Evolutionary conservation across 2,888 invertebrate genomes (phyloP), one percentile per base, ranked within the genome.

Genomic region (Pammene aurita): DNA sequence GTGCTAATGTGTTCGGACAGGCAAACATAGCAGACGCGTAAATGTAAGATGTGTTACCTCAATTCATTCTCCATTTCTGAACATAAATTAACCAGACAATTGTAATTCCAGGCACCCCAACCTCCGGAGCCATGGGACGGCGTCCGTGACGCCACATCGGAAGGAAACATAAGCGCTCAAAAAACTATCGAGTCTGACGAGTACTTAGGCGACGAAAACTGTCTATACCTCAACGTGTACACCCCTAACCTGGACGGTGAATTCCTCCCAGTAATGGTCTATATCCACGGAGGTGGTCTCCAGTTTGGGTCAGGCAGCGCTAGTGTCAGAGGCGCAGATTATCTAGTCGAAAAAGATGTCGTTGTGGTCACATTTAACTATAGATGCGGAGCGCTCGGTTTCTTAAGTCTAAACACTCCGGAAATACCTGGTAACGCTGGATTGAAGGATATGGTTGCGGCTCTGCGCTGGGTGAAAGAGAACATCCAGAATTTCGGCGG

Each of bases 211-310:
- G 89, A 85, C 62, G 96, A 96, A 75, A 95, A 96, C 82, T 96
- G 96, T 75, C 90, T 96, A 0, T 95, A 94, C 80, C 86, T 96
- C 2, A 96, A 95, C 80, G 93, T 96, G 0, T 95, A 94, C 84
- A 94, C 94, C 0, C 95, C 95, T 0, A 93, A 90, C 72, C 81
- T 95, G 57, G 92, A 93, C 57, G 85, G 86, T 0, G 85, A 84
- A 0, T 86, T 88, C 77, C 84, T 90, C 0, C 94, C 94, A 0
- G 94, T 94, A 7, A 94, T 94, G 93, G 81, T 94, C 1, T 94
- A 83, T 81, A 86, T 94, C 61, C 94, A 94, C 55, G 94, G 94
- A 1, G 94, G 94, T 0, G 93, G 88, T 0, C 93, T 93, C 75
- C 78, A 85, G 9, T 88, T 81, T 9, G 94, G 94, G 0, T 93